A percentile compares a stretch with the other conserved stretches of the same genome.
Evolutionary conservation across 2,797 vertebrate species (phyloP).

Genomic region (Syndactyla subalaris): DNA sequence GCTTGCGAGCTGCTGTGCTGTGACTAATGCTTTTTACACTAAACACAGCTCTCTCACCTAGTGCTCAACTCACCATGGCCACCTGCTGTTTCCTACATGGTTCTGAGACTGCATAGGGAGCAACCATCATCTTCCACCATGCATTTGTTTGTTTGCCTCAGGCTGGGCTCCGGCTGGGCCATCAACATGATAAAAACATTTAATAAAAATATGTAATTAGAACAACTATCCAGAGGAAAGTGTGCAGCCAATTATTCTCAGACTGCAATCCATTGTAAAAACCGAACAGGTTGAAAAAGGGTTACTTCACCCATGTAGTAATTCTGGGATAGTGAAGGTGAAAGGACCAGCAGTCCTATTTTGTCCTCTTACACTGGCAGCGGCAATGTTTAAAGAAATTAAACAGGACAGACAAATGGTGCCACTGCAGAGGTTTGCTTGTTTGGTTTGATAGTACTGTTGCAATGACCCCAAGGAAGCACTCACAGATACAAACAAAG

Average conservation of each 20-base stretch:
- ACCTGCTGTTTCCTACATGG: neutral
- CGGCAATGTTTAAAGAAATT: neutral
- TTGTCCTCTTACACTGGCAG: neutral
- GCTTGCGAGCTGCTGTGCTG: neutral
- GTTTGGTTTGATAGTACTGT: neutral
- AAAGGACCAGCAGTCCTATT: neutral
- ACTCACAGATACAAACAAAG: neutral
- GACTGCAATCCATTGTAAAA: neutral
- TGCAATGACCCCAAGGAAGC: neutral
- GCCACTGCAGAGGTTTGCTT: neutral
- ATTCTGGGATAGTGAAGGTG: neutral
- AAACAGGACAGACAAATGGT: neutral
- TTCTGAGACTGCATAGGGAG: neutral
- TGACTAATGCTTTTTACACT: neutral
- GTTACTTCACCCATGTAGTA: fast-evolving
- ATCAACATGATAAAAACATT: neutral
- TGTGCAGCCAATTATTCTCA: neutral
- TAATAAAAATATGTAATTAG: neutral
- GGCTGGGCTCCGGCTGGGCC: neutral
- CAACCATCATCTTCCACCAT: neutral
- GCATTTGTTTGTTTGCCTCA: neutral
- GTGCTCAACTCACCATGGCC: neutral
- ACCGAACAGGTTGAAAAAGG: neutral
- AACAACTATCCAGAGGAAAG: neutral
- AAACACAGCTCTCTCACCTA: neutral